Percentiles rank a stretch among this genome's conserved stretches.
These are phyloP conservation scores for Zosterops borbonicus DNA, from an alignment of 2,113 vertebrate species.

Conservation along the genomic window DNA sequence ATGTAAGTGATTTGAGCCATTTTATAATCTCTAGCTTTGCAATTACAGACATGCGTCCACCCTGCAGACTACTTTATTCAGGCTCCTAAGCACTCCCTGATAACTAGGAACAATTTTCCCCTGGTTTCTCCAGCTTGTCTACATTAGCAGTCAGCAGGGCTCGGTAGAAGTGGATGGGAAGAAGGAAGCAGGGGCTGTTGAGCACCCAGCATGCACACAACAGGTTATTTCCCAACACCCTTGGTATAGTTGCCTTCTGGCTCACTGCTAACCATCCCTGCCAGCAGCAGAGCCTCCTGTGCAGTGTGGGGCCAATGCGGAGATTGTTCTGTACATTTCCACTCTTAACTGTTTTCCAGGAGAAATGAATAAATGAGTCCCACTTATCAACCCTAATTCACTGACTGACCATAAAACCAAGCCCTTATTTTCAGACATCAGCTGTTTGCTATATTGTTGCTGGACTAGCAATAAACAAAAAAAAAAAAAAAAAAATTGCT, in stretches of 20 bases:
- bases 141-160: background rate
- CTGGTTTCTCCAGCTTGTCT: background rate
- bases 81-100: background rate
- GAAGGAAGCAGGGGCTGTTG: background rate
- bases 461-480: background rate
- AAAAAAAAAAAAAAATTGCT: background rate
- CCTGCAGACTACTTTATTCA: background rate
- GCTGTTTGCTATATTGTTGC: background rate
- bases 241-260: background rate
- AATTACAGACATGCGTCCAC: rapidly evolving
- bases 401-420: background rate
- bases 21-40: background rate
- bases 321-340: background rate
- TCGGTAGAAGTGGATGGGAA: rapidly evolving
- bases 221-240: background rate
- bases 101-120: background rate
- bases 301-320: rapidly evolving
- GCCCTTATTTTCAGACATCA: background rate
- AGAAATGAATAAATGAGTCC: background rate
- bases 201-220: background rate
- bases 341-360: background rate
- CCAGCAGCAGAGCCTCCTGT: background rate
- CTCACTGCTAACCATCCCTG: background rate
- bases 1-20: background rate
- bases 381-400: background rate